Base-by-base conservation (phyloP, 92 coral and sea anemone genomes). In the Zoanthus solanderi region DNA sequence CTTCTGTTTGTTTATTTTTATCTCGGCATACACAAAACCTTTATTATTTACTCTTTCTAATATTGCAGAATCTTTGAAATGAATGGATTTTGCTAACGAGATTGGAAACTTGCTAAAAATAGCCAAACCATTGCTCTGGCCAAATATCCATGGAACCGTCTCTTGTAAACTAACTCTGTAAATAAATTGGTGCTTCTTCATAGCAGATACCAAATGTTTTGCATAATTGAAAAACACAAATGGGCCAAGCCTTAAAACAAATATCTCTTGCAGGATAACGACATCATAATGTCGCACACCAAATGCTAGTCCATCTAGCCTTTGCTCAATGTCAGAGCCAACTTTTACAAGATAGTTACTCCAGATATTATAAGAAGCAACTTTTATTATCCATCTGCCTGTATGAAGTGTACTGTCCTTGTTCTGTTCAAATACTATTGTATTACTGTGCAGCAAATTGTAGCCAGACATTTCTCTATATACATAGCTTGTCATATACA, bases 291-390 rank as follows among this genome's bases (percentile, higher is more conserved):
- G 71, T 71, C 78, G 90, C 23, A 95, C 75, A 52, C 96, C 93
- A 50, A 82, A 80, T 3, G 90, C 96, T 37, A 95, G 88, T 23
- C 93, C 86, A 15, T 92, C 84, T 6, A 95, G 76, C 52, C 98
- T 82, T 65, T 90, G 89, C 1, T 78, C 77, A 45, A 91, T 53
- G 82, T 84, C 87, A 34, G 82, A 45, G 46, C 90, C 65, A 42
- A 58, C 78, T 12, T 74, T 75, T 0, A 66, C 76, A 5, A 88
- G 74, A 66, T 88, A 89, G 32, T 87, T 83, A 71, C 94, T 89
- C 95, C 95, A 93, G 53, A 94, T 69, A 28, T 94, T 94, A 31
- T 94, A 93, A 16, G 93, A 91, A 3, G 93, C 93, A 83, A 94
- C 18, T 72, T 67, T 81, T 76, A 81, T 66, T 66, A 9, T 81